Base-by-base conservation (phyloP, 2,888 invertebrate genomes). In the Diaphora mendica region DNA sequence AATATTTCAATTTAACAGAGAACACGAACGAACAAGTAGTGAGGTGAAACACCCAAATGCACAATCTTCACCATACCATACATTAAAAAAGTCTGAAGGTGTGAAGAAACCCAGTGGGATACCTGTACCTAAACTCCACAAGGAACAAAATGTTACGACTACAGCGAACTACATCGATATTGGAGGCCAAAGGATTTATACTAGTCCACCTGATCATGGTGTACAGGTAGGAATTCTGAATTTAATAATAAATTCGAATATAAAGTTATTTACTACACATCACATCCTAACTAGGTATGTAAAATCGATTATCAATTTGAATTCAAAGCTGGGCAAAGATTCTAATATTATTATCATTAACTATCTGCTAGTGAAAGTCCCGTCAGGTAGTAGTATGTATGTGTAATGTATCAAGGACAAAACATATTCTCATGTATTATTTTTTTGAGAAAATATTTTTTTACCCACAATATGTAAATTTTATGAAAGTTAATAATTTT, bases 51-150 rank as follows among this genome's bases (percentile, higher is more conserved):
- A 96, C 80, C 77, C 93, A 8, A 88, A 90, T 15, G 90, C 91
- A 30, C 96, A 95, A 73, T 95, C 95, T 2, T 95, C 96, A 2
- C 96, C 95, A 2, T 96, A 94, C 82, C 96, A 96, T 83, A 95
- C 95, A 0, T 78, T 95, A 67, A 95, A 95, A 84, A 95, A 95
- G 85, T 87, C 76, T 11, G 94, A 94, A 77, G 87, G 85, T 3
- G 88, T 88, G 26, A 95, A 95, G 88, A 96, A 95, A 77, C 94
- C 94, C 1, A 96, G 95, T 76, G 96, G 95, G 3, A 96, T 96
- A 73, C 96, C 96, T 0, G 82, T 96, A 71, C 95, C 96, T 0
- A 94, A 94, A 77, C 79, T 91, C 59, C 95, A 94, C 76, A 96
- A 95, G 78, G 95, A 95, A 79, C 94, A 95, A 79, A 86, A 90